These are phyloP conservation scores for Gallinago nigripennis DNA, from an alignment of 2,797 vertebrate species.

Conservation along the genomic window DNA sequence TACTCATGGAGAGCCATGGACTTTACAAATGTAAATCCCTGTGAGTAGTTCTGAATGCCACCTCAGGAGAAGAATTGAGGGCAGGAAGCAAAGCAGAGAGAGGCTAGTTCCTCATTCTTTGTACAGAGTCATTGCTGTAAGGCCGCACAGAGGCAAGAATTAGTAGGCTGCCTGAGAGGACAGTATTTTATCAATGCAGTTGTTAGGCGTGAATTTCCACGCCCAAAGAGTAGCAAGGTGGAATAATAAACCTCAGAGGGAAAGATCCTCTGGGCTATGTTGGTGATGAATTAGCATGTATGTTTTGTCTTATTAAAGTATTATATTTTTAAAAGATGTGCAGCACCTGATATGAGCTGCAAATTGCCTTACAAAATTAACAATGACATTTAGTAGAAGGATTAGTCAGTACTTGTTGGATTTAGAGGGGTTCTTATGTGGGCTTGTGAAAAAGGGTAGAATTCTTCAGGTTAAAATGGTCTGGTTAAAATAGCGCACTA, in stretches of 20 bases:
- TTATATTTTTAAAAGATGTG: neutral
- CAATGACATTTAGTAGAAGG: neutral
- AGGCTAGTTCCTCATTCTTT: neutral
- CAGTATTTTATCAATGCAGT: neutral
- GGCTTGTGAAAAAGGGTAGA: neutral
- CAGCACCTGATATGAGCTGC: neutral
- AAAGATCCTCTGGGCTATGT: neutral
- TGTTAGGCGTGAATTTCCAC: neutral
- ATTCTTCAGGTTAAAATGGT: neutral
- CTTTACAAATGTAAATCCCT: neutral
- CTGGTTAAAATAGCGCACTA: neutral
- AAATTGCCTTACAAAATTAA: neutral
- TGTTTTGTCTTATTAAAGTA: neutral
- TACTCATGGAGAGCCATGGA: neutral
- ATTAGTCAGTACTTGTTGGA: conserved; percentile 1
- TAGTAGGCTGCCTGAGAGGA: neutral
- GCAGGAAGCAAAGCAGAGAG: neutral
- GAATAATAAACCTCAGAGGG: neutral
- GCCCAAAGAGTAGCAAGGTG: neutral
- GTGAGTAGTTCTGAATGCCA: neutral
- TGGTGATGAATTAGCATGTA: neutral
- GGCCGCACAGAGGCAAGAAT: neutral
- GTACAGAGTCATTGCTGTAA: neutral
- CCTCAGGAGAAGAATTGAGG: neutral
- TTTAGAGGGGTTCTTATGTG: neutral